phyloP scores from a whole-genome alignment of 2,797 vertebrate species.

The Molossus molossus region DNA sequence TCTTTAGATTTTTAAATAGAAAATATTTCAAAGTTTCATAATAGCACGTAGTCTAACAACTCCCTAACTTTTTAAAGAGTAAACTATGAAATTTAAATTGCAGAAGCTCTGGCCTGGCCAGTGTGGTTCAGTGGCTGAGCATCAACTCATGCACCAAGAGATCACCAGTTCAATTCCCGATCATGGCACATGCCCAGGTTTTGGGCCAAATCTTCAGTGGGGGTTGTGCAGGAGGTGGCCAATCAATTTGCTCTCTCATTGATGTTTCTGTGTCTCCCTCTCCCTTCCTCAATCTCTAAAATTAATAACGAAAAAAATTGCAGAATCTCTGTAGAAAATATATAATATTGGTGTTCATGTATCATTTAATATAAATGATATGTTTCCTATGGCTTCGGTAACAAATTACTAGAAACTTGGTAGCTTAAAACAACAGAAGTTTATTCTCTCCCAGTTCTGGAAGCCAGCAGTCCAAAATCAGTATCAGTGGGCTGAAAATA shows the following conservation, averaged over 20 bases:
- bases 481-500: not conserved
- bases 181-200: too few species aligned
- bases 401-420: not conserved
- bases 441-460: not conserved
- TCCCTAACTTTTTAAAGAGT: not conserved
- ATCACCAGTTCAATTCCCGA: too few species aligned
- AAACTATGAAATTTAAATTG: conserved; percentile 55
- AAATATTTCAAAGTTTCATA: not conserved
- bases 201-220: too few species aligned
- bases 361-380: not conserved
- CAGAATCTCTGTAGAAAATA: conserved; percentile 6
- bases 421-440: not conserved
- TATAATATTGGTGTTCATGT: not conserved
- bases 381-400: not conserved
- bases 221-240: too few species aligned
- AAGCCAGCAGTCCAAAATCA: not conserved
- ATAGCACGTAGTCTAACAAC: not conserved
- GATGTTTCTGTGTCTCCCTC: too few species aligned
- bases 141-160: too few species aligned
- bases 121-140: too few species aligned
- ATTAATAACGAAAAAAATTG: not conserved
- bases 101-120: not conserved
- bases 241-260: too few species aligned
- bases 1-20: not conserved
- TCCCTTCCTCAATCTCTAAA: too few species aligned